Base-by-base conservation (phyloP, 2,797 vertebrate species). In the Leptatherina wallacei region DNA sequence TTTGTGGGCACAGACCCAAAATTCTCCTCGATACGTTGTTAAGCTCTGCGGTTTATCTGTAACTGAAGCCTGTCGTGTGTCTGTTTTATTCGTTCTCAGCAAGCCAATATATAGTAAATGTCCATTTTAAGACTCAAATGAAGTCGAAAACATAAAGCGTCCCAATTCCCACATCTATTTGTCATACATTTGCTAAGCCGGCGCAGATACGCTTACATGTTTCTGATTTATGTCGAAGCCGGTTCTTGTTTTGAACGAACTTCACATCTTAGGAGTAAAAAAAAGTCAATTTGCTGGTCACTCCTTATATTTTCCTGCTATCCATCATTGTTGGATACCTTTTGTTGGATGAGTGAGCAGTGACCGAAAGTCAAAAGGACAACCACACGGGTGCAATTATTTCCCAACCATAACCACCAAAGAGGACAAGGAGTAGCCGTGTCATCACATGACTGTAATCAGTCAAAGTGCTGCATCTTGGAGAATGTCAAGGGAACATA, bases 311-410 rank as follows among this genome's bases (percentile, higher is more conserved):
- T 73, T 81, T 77, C 40, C 77, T 64, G 83, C 75, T 65, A 81
- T 90, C 83, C 80, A 89, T 88, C 82, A 87, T 82, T 61, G 79
- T 69, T 24, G 61, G 70, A 86, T 80, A 78, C 61, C 71, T 59
- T 59, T 65, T 80, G 85, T 73, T 73, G 75, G 75, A 85, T 88
- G 88, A 84, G 52, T 54, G 65, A 74, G 77, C 49, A 64, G 71
- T 65, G 73, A 84, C 52, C 42, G 1, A 51, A 60, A 80, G 82
- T 84, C 68, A 86, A 90, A 32, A 90, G 80, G 49, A 71, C 63
- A 75, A 72, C 61, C 85, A 90, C 86, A 89, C 88, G 84, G 84
- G 64, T 80, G 73, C 79, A 88, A 84, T 91, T 91, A 90, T 85
- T 76, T 81, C 61, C 61, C 67, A 77, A 83, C 77, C 75, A 55